Conservation (phyloP, 2,113 vertebrate genomes). For the Microcebus ravelobensis region DNA sequence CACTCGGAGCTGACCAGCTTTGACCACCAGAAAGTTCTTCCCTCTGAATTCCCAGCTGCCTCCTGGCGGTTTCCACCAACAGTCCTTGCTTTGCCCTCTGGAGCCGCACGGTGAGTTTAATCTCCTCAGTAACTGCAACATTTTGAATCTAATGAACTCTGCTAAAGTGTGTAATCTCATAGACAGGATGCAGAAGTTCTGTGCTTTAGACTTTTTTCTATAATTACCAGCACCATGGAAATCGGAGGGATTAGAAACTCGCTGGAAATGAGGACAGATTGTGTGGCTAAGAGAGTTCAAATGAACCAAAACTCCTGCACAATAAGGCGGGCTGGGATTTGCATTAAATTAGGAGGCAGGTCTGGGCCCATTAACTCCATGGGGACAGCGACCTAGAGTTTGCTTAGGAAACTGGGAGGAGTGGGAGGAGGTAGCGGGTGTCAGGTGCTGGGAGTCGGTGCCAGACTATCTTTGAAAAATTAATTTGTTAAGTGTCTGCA, state of each 20-base stretch:
- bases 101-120: not conserved
- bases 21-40: not conserved
- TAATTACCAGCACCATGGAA: slow-evolving; percentile 53
- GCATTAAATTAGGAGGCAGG: not conserved
- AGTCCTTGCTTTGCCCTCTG: not conserved
- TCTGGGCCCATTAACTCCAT: not conserved
- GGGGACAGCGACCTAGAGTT: not conserved
- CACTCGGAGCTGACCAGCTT: not conserved
- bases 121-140: slow-evolving; percentile 28
- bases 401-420: not conserved
- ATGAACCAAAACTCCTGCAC: not conserved
- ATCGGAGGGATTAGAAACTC: slow-evolving; percentile 55
- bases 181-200: not conserved
- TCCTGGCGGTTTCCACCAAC: not conserved
- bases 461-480: not conserved
- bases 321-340: not conserved
- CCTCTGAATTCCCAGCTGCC: not conserved
- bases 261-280: not conserved
- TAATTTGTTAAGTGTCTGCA: not conserved
- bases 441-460: not conserved
- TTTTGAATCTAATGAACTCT: slow-evolving; percentile 39
- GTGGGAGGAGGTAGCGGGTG: not conserved
- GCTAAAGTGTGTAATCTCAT: slow-evolving; percentile 45
- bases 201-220: not conserved
- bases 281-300: slow-evolving; percentile 19